Conservation (phyloP, 2,888 invertebrate genomes). For the Hedya salicella region DNA sequence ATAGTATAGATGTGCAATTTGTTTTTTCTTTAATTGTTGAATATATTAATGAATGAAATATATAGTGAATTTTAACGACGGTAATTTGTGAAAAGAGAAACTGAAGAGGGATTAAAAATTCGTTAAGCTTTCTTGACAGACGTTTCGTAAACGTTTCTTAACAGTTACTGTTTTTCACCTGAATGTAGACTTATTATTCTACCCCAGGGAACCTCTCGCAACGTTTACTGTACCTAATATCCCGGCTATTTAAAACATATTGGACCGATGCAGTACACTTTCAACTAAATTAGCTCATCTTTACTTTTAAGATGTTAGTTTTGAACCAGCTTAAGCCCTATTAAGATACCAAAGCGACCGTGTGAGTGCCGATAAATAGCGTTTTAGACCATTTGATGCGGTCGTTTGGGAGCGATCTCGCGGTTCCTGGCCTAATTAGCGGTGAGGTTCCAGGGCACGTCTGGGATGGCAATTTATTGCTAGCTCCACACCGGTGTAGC, state of each 20-base stretch:
- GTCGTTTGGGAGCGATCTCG: slow-evolving; percentile 8
- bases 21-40: too few relatives aligned
- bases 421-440: slow-evolving; percentile 9
- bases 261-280: background rate
- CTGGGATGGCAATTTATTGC: slow-evolving; percentile 6
- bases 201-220: background rate
- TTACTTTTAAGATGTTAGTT: background rate
- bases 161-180: too few relatives aligned
- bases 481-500: background rate
- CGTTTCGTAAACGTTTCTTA: too few relatives aligned
- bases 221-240: background rate
- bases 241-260: background rate
- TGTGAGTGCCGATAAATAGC: background rate
- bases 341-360: background rate
- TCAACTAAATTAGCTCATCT: background rate
- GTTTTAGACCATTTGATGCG: background rate
- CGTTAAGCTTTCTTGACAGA: too few relatives aligned
- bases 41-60: too few relatives aligned
- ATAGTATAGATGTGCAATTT: too few relatives aligned
- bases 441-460: slow-evolving; percentile 2
- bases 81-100: too few relatives aligned
- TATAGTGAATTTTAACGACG: too few relatives aligned
- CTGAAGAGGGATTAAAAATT: too few relatives aligned
- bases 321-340: background rate
- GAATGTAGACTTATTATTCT: too few relatives aligned